A percentile compares a stretch with the other conserved stretches of the same genome.
Conservation (phyloP, 2,888 invertebrate species). For the Ischnus inquisitorius region DNA sequence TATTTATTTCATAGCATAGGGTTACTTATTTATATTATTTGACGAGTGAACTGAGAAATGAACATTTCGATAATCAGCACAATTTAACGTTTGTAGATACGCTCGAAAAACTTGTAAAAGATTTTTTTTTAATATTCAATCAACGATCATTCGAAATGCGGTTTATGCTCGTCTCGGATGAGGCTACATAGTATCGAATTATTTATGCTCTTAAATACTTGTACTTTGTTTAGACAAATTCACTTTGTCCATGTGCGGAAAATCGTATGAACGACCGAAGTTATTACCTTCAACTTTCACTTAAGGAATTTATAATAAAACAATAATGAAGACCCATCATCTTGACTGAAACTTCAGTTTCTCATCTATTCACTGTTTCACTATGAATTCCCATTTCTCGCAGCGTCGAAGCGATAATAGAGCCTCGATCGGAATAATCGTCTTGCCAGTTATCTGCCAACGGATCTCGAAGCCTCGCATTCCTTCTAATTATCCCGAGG, state of each 20-base stretch:
- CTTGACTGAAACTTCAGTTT: neutral
- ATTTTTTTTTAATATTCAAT: too few relatives aligned
- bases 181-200: too few relatives aligned
- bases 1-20: too few relatives aligned
- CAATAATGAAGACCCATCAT: conserved; percentile 8
- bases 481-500: neutral
- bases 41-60: too few relatives aligned
- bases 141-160: too few relatives aligned
- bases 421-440: neutral
- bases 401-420: neutral
- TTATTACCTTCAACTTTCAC: neutral
- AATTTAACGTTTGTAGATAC: neutral
- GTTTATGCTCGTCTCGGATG: too few relatives aligned
- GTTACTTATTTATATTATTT: too few relatives aligned
- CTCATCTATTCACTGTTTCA: conserved; percentile 12
- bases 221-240: too few relatives aligned
- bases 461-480: neutral
- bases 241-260: too few relatives aligned
- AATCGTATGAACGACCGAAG: neutral
- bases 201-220: too few relatives aligned
- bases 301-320: neutral
- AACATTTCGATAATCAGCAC: too few relatives aligned
- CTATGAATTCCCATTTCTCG: neutral
- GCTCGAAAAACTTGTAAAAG: neutral
- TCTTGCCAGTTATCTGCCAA: neutral